These are phyloP conservation scores for Brachionus plicatilis DNA, from an alignment of 1,140 invertebrate genomes.

Conservation along the genomic window DNA sequence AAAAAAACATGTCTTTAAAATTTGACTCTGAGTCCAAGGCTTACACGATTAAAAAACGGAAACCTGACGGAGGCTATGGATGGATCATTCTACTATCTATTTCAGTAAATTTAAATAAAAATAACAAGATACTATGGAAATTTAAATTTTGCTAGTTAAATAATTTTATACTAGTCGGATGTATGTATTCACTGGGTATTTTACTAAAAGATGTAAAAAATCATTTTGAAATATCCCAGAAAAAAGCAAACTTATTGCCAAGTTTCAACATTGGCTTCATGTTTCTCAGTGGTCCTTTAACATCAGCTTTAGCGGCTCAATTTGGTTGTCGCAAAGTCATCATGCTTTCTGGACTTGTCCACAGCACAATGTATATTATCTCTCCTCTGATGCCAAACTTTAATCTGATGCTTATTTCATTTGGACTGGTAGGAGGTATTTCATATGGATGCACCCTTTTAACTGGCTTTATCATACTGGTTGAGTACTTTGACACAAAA, in stretches of 20 bases:
- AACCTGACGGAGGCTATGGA: conserved; percentile 30
- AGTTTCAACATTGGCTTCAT: conserved; percentile 3
- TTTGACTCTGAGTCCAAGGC: too few relatives aligned
- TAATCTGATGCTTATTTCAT: conserved; percentile 69
- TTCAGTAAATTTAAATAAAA: background rate
- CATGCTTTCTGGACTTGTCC: conserved; percentile 73
- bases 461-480: conserved; percentile 73
- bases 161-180: background rate
- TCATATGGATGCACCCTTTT: background rate
- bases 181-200: background rate
- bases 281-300: conserved; percentile 64
- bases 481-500: conserved; percentile 87
- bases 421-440: conserved; percentile 66
- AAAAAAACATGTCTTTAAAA: too few relatives aligned
- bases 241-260: background rate
- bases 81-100: background rate
- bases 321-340: conserved; percentile 84
- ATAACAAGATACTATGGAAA: background rate
- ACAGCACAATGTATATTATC: conserved; percentile 67
- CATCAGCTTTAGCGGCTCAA: conserved; percentile 72
- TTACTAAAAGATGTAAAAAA: background rate
- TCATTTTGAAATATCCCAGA: background rate
- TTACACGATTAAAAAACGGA: too few relatives aligned
- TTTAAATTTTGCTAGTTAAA: background rate
- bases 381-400: conserved; percentile 72